Evolutionary conservation across 1,140 invertebrate genomes (phyloP).

Genomic region (Eriosoma lanigerum): DNA sequence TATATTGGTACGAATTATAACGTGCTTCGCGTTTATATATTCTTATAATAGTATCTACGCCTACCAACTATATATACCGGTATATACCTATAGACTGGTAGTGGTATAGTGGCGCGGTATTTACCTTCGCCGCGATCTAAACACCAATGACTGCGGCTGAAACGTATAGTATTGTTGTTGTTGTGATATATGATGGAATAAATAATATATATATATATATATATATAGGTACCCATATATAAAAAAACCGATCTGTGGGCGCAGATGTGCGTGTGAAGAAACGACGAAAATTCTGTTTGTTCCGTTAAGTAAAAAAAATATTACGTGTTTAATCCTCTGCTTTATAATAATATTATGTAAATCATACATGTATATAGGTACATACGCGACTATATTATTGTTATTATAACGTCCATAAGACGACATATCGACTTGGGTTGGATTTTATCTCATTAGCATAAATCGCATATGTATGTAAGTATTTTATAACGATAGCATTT

Average conservation of each 20-base stretch:
- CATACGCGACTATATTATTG: not conserved
- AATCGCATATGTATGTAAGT: not conserved
- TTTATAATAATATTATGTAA: not conserved
- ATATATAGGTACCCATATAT: not conserved
- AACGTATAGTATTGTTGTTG: not conserved
- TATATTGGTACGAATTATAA: too few relatives aligned
- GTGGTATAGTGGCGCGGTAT: too few relatives aligned
- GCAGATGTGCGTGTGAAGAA: not conserved
- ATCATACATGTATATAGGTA: not conserved
- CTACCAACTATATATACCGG: too few relatives aligned
- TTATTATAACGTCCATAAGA: not conserved
- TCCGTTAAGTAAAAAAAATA: not conserved
- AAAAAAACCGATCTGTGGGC: slow-evolving; percentile 4
- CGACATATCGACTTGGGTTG: not conserved
- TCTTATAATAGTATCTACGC: too few relatives aligned
- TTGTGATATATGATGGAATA: too few relatives aligned
- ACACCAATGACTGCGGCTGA: not conserved
- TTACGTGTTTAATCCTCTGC: slow-evolving; percentile 27
- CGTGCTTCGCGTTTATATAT: too few relatives aligned
- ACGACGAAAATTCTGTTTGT: slow-evolving; percentile 16
- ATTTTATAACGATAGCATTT: not conserved
- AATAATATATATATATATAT: not conserved
- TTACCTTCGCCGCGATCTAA: not conserved
- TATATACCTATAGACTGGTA: too few relatives aligned
- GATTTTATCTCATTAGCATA: slow-evolving; percentile 9